These are phyloP conservation scores for Drosophila pseudoananassae DNA, from an alignment of 1,140 invertebrate genomes.

Conservation along the genomic window DNA sequence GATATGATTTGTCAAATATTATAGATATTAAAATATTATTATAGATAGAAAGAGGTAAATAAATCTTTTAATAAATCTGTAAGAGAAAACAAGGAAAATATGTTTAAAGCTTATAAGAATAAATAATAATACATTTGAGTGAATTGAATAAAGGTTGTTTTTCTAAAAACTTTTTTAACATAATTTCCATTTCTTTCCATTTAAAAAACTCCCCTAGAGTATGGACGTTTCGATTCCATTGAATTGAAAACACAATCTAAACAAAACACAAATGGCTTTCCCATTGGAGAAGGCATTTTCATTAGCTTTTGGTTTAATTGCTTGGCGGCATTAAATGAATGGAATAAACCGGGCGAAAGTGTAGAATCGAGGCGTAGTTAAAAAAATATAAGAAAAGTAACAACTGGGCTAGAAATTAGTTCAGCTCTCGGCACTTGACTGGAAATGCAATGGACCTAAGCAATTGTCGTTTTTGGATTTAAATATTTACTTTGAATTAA, in stretches of 20 bases:
- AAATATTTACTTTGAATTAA: background rate
- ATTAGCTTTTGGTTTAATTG: slow-evolving; percentile 46
- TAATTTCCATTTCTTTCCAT: too few relatives aligned
- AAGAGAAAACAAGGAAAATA: too few relatives aligned
- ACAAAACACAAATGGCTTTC: slow-evolving; percentile 29
- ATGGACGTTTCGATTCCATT: slow-evolving; percentile 8
- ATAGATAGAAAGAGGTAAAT: background rate
- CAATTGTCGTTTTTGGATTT: slow-evolving; percentile 44
- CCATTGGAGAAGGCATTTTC: slow-evolving; percentile 30
- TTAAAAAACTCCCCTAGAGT: slow-evolving; percentile 4
- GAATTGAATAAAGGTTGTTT: too few relatives aligned
- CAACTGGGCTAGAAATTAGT: slow-evolving; percentile 36
- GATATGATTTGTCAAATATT: background rate
- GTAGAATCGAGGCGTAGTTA: slow-evolving; percentile 34
- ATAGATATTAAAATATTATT: background rate
- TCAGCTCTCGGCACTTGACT: slow-evolving; percentile 31
- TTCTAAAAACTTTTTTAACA: too few relatives aligned
- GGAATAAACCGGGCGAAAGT: slow-evolving; percentile 50
- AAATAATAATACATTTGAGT: too few relatives aligned
- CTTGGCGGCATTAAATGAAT: slow-evolving; percentile 35
- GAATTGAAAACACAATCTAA: background rate
- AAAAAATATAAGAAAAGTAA: background rate
- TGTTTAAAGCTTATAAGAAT: background rate
- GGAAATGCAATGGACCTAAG: slow-evolving; percentile 19
- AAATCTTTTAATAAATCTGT: too few relatives aligned